These are phyloP conservation scores for Masticophis lateralis DNA, from an alignment of 2,797 vertebrate genomes.

Conservation along the genomic window DNA sequence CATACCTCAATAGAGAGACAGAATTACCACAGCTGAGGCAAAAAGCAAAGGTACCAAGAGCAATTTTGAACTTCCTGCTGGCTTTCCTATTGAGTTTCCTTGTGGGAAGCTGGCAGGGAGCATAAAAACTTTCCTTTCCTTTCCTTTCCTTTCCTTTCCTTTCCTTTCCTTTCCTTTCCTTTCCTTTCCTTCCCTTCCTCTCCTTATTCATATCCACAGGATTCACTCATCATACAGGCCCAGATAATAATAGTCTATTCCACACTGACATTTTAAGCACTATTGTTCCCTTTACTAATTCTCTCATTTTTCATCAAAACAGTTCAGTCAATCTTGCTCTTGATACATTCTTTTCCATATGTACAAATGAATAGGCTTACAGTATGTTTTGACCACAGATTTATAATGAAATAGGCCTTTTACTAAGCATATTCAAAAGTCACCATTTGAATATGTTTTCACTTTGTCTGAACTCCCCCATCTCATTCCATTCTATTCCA, in stretches of 20 bases:
- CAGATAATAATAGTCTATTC: background rate
- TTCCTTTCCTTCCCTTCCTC: background rate
- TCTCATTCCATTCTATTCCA: background rate
- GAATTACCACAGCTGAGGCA: background rate
- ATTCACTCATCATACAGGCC: background rate
- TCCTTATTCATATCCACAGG: background rate
- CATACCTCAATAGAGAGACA: background rate
- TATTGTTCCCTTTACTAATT: background rate
- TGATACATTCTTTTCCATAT: background rate
- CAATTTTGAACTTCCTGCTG: background rate
- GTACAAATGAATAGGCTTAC: background rate
- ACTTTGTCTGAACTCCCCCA: background rate
- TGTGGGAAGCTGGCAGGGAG: background rate
- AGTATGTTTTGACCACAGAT: background rate
- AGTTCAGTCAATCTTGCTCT: background rate
- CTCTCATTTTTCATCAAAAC: background rate
- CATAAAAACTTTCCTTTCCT: background rate
- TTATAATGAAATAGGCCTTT: background rate
- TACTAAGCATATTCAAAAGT: background rate
- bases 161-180: accelerated
- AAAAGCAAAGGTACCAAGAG: background rate
- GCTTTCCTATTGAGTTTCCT: background rate
- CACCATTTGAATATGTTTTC: background rate
- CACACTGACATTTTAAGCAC: background rate
- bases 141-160: too few species aligned